phyloP scores from a whole-genome alignment of 2,797 vertebrate species.

The Gymnoscopelus braueri region DNA sequence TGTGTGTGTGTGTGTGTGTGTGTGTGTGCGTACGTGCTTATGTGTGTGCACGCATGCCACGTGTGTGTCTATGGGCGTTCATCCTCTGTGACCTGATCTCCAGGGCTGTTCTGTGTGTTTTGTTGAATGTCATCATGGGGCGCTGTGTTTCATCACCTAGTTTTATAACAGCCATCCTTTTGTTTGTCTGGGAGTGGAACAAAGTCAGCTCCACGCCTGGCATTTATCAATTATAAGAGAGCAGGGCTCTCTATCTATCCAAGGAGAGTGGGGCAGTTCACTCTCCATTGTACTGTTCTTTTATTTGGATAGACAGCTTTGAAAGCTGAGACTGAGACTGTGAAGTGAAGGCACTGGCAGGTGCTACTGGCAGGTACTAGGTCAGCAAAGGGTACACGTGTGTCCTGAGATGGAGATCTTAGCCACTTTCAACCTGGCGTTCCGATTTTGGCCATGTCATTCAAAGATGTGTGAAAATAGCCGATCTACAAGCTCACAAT shows the following conservation, averaged over 20 bases:
- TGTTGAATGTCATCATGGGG: neutral
- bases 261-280: no score
- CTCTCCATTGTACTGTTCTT: no score
- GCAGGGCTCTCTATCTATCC: neutral
- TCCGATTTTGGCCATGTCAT: no score
- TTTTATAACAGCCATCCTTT: neutral
- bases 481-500: no score
- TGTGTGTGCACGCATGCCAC: neutral
- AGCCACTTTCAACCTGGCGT: no score
- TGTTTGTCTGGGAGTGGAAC: conserved; percentile 1
- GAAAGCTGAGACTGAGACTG: no score
- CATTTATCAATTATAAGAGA: conserved; percentile 2
- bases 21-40: neutral
- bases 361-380: no score
- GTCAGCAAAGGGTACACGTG: no score
- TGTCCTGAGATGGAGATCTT: no score
- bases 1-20: conserved; percentile 8
- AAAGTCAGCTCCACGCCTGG: neutral
- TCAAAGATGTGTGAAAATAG: no score
- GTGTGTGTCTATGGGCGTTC: neutral
- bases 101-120: neutral
- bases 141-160: neutral
- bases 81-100: conserved; percentile 19
- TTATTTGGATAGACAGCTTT: no score
- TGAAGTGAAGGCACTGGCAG: no score